Conservation (phyloP, 1,140 invertebrate species). For the Papilio polytes region DNA sequence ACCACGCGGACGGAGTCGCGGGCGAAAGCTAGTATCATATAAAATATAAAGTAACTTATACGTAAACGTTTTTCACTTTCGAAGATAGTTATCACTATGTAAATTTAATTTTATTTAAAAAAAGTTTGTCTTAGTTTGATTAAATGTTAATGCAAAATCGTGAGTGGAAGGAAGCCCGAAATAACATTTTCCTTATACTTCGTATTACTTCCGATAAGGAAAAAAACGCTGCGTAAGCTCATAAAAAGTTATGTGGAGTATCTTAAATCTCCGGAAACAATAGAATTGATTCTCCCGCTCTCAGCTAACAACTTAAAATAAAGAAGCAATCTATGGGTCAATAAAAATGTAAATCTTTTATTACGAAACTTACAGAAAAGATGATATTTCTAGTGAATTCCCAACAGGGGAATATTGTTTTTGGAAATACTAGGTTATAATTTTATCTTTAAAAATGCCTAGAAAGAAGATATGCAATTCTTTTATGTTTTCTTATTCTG, state of each 20-base stretch:
- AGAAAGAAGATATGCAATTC: no score
- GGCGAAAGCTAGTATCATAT: no score
- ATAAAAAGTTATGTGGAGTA: constrained; percentile 39
- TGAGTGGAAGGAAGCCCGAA: constrained; percentile 13
- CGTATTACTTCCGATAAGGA: constrained; percentile 36
- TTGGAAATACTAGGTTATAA: not conserved
- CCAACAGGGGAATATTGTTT: not conserved
- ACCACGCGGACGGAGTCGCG: no score
- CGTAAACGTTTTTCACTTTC: no score
- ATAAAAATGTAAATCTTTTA: constrained; percentile 18
- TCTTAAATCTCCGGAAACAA: constrained; percentile 38
- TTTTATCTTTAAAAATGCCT: no score
- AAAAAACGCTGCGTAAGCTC: constrained; percentile 40
- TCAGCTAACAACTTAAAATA: constrained; percentile 33
- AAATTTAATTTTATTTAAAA: not conserved
- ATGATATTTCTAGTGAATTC: not conserved
- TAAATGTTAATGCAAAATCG: constrained; percentile 23
- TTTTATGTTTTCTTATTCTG: no score
- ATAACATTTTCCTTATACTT: constrained; percentile 34
- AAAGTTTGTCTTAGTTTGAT: not conserved
- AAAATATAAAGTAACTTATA: no score
- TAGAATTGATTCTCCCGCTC: constrained; percentile 34
- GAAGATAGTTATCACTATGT: no score
- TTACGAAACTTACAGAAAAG: not conserved
- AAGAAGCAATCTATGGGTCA: constrained; percentile 25